A percentile compares a stretch with the other conserved stretches of the same genome.
Conservation (phyloP, 2,888 invertebrate genomes). For the Malachius bipustulatus region DNA sequence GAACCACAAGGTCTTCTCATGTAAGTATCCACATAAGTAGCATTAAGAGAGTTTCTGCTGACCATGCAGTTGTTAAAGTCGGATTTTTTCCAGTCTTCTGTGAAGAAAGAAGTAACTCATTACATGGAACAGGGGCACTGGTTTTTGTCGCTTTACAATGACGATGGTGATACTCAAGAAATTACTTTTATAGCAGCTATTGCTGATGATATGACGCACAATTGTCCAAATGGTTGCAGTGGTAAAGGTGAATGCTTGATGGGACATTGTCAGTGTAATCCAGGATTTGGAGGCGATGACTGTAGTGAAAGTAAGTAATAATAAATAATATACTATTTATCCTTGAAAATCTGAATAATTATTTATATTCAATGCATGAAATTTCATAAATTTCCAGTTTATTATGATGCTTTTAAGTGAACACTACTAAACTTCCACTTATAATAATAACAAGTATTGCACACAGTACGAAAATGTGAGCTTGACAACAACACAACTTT, state of each 20-base stretch:
- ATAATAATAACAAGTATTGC: slow-evolving; percentile 3
- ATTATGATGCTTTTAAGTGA: too few species aligned
- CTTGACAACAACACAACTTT: too few species aligned
- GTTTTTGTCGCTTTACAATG: slow-evolving; percentile 93
- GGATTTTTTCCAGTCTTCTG: slow-evolving; percentile 50
- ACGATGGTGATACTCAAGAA: slow-evolving; percentile 83
- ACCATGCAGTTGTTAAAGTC: not conserved
- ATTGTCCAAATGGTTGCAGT: slow-evolving; percentile 92
- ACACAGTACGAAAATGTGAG: slow-evolving; percentile 4
- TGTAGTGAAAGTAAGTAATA: slow-evolving; percentile 90
- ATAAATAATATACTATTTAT: too few species aligned
- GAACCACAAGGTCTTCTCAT: slow-evolving; percentile 73
- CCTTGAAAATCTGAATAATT: too few species aligned
- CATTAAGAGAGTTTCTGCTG: not conserved
- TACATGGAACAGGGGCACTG: slow-evolving; percentile 95
- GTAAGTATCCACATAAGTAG: slow-evolving; percentile 45
- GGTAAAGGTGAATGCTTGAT: slow-evolving; percentile 93
- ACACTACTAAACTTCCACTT: too few species aligned
- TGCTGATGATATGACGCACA: slow-evolving; percentile 87
- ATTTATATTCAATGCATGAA: too few species aligned
- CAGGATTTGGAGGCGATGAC: slow-evolving; percentile 92
- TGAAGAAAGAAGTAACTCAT: slow-evolving; percentile 85
- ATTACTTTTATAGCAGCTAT: slow-evolving; percentile 72
- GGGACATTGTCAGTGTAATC: slow-evolving; percentile 92
- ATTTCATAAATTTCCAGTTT: too few species aligned